Evolutionary conservation across 2,113 vertebrate genomes (phyloP), one percentile per base, ranked within the genome.

Genomic region (Centropus bengalensis): DNA sequence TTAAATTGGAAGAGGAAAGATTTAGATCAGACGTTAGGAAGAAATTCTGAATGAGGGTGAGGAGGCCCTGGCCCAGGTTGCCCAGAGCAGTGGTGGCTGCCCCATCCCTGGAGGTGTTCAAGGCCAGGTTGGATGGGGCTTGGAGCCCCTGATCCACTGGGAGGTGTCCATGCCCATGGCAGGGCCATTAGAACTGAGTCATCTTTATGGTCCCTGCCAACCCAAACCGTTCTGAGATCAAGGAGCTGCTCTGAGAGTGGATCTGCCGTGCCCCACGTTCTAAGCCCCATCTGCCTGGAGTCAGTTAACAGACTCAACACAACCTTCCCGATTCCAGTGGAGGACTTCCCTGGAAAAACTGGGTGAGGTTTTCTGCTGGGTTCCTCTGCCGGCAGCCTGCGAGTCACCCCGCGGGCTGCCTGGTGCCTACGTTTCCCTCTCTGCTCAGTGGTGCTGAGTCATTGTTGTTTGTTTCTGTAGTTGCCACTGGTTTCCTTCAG

Each of bases 401-500:
- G 82, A 63, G 58, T 55, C 6, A 3, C 55, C 75, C 89, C 33
- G 21, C 60, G 49, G 62, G n/a, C 8, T 67, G 10, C 38, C 73
- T 42, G 7, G 47, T 60, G 91, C 82, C 87, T 63, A 33, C 0
- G 0, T 94, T 89, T 95, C 86, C 79, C 91, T 93, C 75, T 67
- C 51, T 85, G 1, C 82, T 62, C 71, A 18, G 59, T 93, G 59
- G 70, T 1, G 19, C 89, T 89, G 94, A 96, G 87, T 95, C 91
- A 93, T 6, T 74, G 91, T 82, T 95, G 89, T 94, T 97, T 95
- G 82, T 95, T 97, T 94, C 86, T 8, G 7, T 47, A 66, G 93
- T 95, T 96, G 93, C 85, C 85, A 55, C 52, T 90, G 85, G 96
- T 96, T 96, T 91, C 91, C 64, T 91, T 68, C 82, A 86, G 82